Percentiles rank a stretch among this genome's conserved stretches.
phyloP scores from a whole-genome alignment of 2,797 vertebrate genomes.

The Vespertilio murinus region DNA sequence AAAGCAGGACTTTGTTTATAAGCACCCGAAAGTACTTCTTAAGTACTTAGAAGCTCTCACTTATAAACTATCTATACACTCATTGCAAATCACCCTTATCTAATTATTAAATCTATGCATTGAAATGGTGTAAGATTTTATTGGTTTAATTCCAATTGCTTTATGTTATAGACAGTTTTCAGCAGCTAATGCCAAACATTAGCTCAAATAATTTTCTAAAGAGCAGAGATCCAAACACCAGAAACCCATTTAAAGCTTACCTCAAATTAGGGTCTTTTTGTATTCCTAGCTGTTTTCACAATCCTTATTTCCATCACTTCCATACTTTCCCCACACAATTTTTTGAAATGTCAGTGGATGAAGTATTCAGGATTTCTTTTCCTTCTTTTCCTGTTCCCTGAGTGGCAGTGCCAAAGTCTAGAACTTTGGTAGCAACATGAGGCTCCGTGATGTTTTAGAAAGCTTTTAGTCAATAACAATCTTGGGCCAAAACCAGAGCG shows the following conservation, averaged over 20 bases:
- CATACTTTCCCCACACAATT: neutral
- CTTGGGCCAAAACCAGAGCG: too few relatives aligned
- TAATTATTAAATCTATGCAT: conserved; percentile 52
- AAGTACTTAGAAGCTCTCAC: conserved; percentile 61
- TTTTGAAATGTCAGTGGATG: neutral
- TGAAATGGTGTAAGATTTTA: conserved; percentile 51
- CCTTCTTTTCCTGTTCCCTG: neutral
- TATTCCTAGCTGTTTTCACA: neutral
- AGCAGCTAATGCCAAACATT: conserved; percentile 57
- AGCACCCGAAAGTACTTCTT: conserved; percentile 65
- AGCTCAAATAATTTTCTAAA: conserved; percentile 52
- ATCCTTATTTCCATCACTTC: neutral
- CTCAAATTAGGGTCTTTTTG: neutral
- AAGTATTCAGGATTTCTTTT: neutral
- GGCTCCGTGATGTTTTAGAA: neutral
- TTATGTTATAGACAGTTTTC: conserved; percentile 54
- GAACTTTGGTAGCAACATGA: neutral
- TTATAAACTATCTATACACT: conserved; percentile 45
- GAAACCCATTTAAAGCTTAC: conserved; percentile 17
- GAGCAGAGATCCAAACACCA: conserved; percentile 30
- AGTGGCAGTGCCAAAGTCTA: neutral
- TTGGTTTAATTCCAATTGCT: conserved; percentile 61
- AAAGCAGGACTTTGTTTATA: conserved; percentile 67
- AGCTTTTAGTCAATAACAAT: neutral
- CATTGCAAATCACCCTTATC: conserved; percentile 45